Evolutionary conservation across 2,113 vertebrate species (phyloP).

Genomic region (Propithecus coquereli): DNA sequence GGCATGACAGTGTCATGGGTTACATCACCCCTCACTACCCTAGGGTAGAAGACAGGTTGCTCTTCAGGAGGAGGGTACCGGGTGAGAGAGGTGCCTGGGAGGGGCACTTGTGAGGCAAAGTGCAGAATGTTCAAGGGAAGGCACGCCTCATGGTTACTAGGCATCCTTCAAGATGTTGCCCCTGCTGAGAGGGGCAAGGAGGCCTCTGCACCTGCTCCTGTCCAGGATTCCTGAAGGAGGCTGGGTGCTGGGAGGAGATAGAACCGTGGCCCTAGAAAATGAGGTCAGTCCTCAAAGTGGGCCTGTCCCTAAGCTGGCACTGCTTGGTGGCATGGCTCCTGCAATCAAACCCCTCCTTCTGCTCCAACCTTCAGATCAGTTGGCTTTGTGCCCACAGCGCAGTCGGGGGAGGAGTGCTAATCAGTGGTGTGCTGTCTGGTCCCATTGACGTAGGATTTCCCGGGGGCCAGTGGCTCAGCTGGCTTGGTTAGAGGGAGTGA

Average conservation of each 20-base stretch:
- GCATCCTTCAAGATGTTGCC: not conserved
- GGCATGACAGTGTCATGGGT: not conserved
- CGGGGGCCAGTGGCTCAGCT: not conserved
- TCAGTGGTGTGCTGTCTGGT: not conserved
- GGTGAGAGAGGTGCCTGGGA: not conserved
- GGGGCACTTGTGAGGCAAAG: too few relatives aligned
- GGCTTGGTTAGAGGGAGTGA: not conserved
- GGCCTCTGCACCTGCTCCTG: not conserved
- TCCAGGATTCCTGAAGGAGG: not conserved
- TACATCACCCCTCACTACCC: not conserved
- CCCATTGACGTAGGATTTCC: too few relatives aligned
- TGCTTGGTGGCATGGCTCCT: not conserved
- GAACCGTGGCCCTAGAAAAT: not conserved
- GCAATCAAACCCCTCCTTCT: not conserved
- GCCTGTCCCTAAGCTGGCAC: not conserved
- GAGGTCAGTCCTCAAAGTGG: not conserved
- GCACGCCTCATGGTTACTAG: accelerated
- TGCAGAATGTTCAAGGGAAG: too few relatives aligned
- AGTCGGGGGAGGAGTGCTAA: not conserved
- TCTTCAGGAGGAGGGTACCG: not conserved
- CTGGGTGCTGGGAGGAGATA: not conserved
- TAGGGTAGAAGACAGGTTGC: not conserved
- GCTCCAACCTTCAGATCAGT: not conserved
- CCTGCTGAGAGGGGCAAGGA: not conserved
- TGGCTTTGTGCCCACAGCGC: not conserved